Evolutionary conservation across 2,888 invertebrate species (phyloP).

Genomic region (Orchesella flavescens): DNA sequence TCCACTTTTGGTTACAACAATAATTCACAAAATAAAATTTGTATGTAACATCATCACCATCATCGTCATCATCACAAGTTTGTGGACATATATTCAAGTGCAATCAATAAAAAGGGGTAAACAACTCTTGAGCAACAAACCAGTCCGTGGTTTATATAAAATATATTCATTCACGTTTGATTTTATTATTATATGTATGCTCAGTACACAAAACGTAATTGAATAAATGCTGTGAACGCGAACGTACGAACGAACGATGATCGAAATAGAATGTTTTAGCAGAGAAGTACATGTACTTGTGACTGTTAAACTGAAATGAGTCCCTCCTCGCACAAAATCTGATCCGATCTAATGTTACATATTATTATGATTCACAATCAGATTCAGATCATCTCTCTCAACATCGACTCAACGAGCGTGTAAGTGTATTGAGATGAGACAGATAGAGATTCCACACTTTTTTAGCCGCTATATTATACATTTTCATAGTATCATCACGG

Average conservation of each 20-base stretch:
- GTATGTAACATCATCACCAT: not conserved
- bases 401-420: slow-evolving; percentile 59
- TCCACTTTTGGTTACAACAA: slow-evolving; percentile 25
- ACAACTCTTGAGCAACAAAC: slow-evolving; percentile 45
- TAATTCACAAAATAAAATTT: not conserved
- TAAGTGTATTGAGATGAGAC: slow-evolving; percentile 22
- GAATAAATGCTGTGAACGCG: slow-evolving; percentile 25
- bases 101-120: slow-evolving; percentile 57
- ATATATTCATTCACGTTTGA: too few relatives aligned
- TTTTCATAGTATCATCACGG: slow-evolving; percentile 39
- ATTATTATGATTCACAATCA: slow-evolving; percentile 11
- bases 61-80: slow-evolving; percentile 29
- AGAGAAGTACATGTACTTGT: too few relatives aligned
- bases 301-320: slow-evolving; percentile 7
- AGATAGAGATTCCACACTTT: not conserved
- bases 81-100: slow-evolving; percentile 30
- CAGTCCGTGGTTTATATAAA: slow-evolving; percentile 33
- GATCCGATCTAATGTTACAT: slow-evolving; percentile 9
- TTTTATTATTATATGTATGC: not conserved
- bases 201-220: slow-evolving; percentile 25
- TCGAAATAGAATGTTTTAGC: too few relatives aligned
- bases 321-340: slow-evolving; percentile 2
- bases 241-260: not conserved
- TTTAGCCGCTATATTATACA: slow-evolving; percentile 13
- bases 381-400: slow-evolving; percentile 43